phyloP scores from a whole-genome alignment of 2,888 invertebrate species.

The Hedya salicella region DNA sequence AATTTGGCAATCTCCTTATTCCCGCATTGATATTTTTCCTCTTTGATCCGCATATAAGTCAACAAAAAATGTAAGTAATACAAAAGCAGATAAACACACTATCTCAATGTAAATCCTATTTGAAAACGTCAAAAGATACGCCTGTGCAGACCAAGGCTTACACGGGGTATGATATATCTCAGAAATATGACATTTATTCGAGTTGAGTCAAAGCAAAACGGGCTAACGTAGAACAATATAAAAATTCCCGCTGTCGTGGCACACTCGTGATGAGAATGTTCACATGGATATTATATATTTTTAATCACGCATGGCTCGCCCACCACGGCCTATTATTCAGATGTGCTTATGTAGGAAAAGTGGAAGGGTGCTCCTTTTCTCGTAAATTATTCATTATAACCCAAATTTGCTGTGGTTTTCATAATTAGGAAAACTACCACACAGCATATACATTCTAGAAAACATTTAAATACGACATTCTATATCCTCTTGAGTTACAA shows the following conservation, averaged over 20 bases:
- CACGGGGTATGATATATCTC: slow-evolving; percentile 50
- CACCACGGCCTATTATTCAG: slow-evolving; percentile 34
- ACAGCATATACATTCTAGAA: not conserved
- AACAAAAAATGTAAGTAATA: slow-evolving; percentile 35
- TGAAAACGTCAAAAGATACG: slow-evolving; percentile 38
- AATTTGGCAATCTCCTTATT: slow-evolving; percentile 29
- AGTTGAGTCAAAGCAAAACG: slow-evolving; percentile 54
- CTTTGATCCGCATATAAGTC: slow-evolving; percentile 25
- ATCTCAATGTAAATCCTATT: slow-evolving; percentile 36
- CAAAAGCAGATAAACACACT: slow-evolving; percentile 33
- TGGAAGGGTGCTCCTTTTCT: slow-evolving; percentile 27
- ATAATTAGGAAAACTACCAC: slow-evolving; percentile 12
- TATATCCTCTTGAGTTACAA: too few species aligned
- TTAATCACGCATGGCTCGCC: slow-evolving; percentile 44
- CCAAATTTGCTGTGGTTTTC: slow-evolving; percentile 20
- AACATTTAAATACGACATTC: too few species aligned
- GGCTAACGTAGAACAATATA: slow-evolving; percentile 51
- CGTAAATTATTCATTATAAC: slow-evolving; percentile 35
- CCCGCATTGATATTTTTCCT: slow-evolving; percentile 24
- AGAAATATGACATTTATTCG: slow-evolving; percentile 58
- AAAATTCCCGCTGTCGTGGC: slow-evolving; percentile 53
- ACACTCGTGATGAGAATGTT: slow-evolving; percentile 45
- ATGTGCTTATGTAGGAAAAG: slow-evolving; percentile 34
- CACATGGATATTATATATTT: slow-evolving; percentile 41
- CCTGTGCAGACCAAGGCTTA: slow-evolving; percentile 37